Percentiles rank a stretch among this genome's conserved stretches.
phyloP scores from a whole-genome alignment of 2,888 invertebrate genomes.

The Disparrhopalites patrizii region DNA sequence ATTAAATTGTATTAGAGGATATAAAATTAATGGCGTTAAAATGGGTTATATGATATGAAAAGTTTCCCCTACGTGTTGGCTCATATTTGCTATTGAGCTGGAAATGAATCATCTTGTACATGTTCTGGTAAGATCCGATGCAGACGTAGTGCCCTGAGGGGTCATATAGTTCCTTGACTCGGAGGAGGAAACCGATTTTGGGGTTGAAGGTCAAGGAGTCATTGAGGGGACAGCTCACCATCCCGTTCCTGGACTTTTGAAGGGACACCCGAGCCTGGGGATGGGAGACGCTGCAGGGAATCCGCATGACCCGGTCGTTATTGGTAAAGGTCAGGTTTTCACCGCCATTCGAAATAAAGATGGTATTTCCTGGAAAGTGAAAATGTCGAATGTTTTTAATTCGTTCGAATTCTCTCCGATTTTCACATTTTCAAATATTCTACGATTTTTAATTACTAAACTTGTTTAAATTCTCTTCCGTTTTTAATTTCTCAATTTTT shows the following conservation, averaged over 20 bases:
- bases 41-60: too few species aligned
- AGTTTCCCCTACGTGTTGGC: background rate
- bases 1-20: too few species aligned
- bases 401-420: too few species aligned
- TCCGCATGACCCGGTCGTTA: constrained; percentile 3
- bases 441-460: too few species aligned
- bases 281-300: constrained; percentile 24
- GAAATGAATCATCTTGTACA: constrained; percentile 36
- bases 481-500: too few species aligned
- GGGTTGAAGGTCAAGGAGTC: constrained; percentile 17
- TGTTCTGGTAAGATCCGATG: constrained; percentile 13
- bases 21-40: too few species aligned
- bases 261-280: constrained; percentile 10
- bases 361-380: constrained; percentile 7
- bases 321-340: constrained; percentile 19
- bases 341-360: constrained; percentile 16
- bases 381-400: too few species aligned
- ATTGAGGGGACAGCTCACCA: constrained; percentile 12
- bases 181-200: constrained; percentile 22
- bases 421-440: too few species aligned
- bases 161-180: constrained; percentile 5
- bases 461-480: too few species aligned
- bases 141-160: constrained; percentile 26
- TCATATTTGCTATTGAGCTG: constrained; percentile 6
- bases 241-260: constrained; percentile 19